Evolutionary conservation across 2,888 invertebrate genomes (phyloP).

Genomic region (Celastrina argiolus): DNA sequence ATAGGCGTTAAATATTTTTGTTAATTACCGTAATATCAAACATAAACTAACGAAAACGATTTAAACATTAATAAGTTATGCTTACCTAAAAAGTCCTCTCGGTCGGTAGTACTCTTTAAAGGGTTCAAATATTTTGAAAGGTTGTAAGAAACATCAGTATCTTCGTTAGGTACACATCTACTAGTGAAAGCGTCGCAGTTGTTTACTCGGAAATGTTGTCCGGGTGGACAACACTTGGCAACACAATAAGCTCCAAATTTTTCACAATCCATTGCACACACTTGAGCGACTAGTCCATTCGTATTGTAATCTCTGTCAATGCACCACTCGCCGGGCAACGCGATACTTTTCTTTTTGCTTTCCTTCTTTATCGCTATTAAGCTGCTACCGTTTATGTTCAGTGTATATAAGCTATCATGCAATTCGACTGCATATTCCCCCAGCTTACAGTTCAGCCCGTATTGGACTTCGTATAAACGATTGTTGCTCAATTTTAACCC

Average conservation of each 20-base stretch:
- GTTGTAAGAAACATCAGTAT: constrained; percentile 49
- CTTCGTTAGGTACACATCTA: constrained; percentile 50
- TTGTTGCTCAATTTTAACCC: constrained; percentile 40
- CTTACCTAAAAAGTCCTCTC: constrained; percentile 49
- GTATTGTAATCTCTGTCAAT: constrained; percentile 50
- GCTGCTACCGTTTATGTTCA: constrained; percentile 48
- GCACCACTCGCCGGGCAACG: constrained; percentile 62
- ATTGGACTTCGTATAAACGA: constrained; percentile 54
- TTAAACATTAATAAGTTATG: not conserved
- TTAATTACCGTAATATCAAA: too few relatives aligned
- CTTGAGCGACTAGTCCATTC: constrained; percentile 49
- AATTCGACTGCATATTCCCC: constrained; percentile 57
- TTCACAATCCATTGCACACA: constrained; percentile 53
- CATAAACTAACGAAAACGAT: too few relatives aligned
- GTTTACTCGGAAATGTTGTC: constrained; percentile 61
- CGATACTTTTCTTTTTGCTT: constrained; percentile 36
- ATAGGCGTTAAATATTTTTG: too few relatives aligned
- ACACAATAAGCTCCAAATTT: constrained; percentile 60
- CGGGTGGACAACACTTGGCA: constrained; percentile 76
- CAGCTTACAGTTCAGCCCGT: constrained; percentile 53
- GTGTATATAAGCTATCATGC: constrained; percentile 44
- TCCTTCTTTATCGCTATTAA: constrained; percentile 43
- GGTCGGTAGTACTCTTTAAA: constrained; percentile 36
- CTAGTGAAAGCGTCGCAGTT: constrained; percentile 51
- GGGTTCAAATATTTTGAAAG: constrained; percentile 54